A percentile compares a stretch with the other conserved stretches of the same genome.
These are phyloP conservation scores for Mantis religiosa DNA, from an alignment of 2,888 invertebrate genomes.

Conservation along the genomic window DNA sequence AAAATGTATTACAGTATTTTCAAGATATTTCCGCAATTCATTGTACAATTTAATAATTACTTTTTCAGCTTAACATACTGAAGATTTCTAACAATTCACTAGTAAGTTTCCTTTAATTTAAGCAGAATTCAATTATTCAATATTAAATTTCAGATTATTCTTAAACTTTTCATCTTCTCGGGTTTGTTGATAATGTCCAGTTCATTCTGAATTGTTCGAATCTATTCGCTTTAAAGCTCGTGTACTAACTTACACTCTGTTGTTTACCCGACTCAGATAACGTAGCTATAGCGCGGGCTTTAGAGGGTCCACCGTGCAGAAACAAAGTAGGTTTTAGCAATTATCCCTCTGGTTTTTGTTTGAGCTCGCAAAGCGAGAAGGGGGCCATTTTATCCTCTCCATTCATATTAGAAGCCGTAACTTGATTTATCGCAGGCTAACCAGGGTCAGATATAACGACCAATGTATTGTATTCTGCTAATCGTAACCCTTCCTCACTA, in stretches of 20 bases:
- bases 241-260: not conserved
- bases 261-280: not conserved
- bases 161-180: no score
- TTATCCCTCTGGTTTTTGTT: slow-evolving; percentile 11
- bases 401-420: slow-evolving; percentile 8
- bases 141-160: no score
- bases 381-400: not conserved
- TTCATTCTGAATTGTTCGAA: no score
- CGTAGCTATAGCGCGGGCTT: not conserved
- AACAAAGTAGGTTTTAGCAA: slow-evolving; percentile 4
- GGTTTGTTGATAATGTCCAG: no score
- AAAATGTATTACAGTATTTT: no score
- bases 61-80: no score
- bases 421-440: slow-evolving; percentile 10
- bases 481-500: not conserved
- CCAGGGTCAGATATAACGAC: slow-evolving; percentile 8
- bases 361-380: not conserved
- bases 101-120: no score
- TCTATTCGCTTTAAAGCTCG: not conserved
- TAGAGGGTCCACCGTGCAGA: not conserved
- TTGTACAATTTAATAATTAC: no score
- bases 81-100: no score
- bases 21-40: no score
- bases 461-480: slow-evolving; percentile 1
- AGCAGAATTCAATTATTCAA: no score